Evolutionary conservation across 2,888 invertebrate species (phyloP).

Genomic region (Petrolisthes manimaculis): DNA sequence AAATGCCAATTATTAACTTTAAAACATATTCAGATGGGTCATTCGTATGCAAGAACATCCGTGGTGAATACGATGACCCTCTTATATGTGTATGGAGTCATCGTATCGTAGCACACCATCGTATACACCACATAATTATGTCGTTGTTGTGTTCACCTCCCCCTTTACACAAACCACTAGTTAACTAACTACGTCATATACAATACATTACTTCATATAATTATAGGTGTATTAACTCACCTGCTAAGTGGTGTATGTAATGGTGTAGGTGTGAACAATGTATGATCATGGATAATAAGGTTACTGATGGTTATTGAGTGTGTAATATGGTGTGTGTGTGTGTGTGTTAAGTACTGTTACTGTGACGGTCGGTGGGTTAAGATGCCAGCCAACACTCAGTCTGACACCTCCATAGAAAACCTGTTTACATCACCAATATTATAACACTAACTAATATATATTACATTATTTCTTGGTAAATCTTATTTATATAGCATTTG

Average conservation of each 20-base stretch:
- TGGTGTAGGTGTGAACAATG: neutral
- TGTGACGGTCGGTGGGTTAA: neutral
- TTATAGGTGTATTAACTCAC: neutral
- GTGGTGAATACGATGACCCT: too few relatives aligned
- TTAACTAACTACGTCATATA: neutral
- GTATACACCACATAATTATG: too few relatives aligned
- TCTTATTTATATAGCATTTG: neutral
- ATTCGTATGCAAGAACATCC: too few relatives aligned
- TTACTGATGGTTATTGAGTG: too few relatives aligned
- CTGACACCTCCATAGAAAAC: constrained; percentile 12
- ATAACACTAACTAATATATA: neutral
- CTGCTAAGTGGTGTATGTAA: neutral
- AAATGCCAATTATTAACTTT: too few relatives aligned
- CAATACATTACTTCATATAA: neutral
- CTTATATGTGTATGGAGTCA: too few relatives aligned
- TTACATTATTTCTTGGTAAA: neutral
- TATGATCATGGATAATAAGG: neutral
- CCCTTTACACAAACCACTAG: neutral
- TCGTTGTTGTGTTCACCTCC: neutral
- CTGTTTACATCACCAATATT: neutral
- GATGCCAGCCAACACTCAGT: neutral
- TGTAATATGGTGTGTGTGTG: neutral
- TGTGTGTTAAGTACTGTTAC: neutral
- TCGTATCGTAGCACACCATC: too few relatives aligned
- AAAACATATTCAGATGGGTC: too few relatives aligned